Evolutionary conservation across 2,797 vertebrate genomes (phyloP).

Genomic region (Tenualosa thibaudeaui): DNA sequence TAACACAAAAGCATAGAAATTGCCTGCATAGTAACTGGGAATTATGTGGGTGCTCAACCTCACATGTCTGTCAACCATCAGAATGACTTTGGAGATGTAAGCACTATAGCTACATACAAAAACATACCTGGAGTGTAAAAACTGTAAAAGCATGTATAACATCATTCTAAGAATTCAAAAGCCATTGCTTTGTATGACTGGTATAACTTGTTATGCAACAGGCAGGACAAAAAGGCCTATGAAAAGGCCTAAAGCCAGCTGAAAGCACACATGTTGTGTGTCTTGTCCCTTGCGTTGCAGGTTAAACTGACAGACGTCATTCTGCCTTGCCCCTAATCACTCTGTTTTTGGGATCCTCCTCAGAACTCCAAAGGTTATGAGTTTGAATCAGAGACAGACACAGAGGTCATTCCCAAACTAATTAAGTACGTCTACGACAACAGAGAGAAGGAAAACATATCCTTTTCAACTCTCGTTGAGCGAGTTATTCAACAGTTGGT

Average conservation of each 20-base stretch:
- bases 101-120: too few relatives aligned
- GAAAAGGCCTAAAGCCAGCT: background rate
- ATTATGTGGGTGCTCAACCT: too few relatives aligned
- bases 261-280: background rate
- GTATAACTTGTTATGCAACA: background rate
- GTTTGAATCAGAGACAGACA: constrained; percentile 97
- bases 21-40: too few relatives aligned
- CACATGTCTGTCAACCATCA: too few relatives aligned
- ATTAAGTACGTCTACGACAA: constrained; percentile 96
- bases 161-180: background rate
- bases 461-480: constrained; percentile 90
- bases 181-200: background rate
- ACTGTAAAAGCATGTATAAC: too few relatives aligned
- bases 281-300: background rate
- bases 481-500: constrained; percentile 93
- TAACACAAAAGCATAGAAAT: too few relatives aligned
- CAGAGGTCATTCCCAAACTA: constrained; percentile 94
- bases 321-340: background rate
- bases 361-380: constrained; percentile 92
- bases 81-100: too few relatives aligned
- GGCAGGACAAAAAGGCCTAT: background rate
- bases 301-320: background rate
- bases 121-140: too few relatives aligned
- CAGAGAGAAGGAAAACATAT: constrained; percentile 79
- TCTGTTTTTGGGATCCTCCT: constrained; percentile 27